Percentiles rank a stretch among this genome's conserved stretches.
Conservation (phyloP, 1,140 invertebrate genomes). For the Drosophila willistoni region DNA sequence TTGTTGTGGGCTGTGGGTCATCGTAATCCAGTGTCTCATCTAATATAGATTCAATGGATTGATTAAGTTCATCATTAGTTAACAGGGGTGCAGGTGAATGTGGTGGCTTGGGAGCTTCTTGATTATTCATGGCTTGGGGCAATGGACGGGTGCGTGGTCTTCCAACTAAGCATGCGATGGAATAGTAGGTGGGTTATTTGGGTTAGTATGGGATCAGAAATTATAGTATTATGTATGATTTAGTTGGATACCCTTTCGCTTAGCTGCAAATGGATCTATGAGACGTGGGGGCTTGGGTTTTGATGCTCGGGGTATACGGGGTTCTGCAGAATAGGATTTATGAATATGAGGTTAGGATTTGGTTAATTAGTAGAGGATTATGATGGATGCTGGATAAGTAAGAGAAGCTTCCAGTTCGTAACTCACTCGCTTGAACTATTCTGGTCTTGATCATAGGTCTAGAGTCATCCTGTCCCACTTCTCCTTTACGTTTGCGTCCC, state of each 20-base stretch:
- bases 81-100: constrained; percentile 8
- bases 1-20: constrained; percentile 19
- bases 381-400: constrained; percentile 3
- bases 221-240: background rate
- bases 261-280: constrained; percentile 77
- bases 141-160: constrained; percentile 82
- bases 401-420: background rate
- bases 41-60: constrained; percentile 77
- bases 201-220: constrained; percentile 50
- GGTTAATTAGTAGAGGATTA: background rate
- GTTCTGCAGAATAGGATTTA: constrained; percentile 17
- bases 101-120: constrained; percentile 1
- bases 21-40: constrained; percentile 62
- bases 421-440: constrained; percentile 63
- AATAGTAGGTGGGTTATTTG: constrained; percentile 48
- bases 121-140: constrained; percentile 32
- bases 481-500: constrained; percentile 54
- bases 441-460: constrained; percentile 53
- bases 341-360: background rate
- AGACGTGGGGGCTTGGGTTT: constrained; percentile 65
- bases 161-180: constrained; percentile 69
- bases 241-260: constrained; percentile 72
- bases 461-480: constrained; percentile 39
- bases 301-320: constrained; percentile 47
- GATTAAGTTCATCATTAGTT: constrained; percentile 74